Conservation (phyloP, 2,888 invertebrate species). For the Amphipoea oculea region DNA sequence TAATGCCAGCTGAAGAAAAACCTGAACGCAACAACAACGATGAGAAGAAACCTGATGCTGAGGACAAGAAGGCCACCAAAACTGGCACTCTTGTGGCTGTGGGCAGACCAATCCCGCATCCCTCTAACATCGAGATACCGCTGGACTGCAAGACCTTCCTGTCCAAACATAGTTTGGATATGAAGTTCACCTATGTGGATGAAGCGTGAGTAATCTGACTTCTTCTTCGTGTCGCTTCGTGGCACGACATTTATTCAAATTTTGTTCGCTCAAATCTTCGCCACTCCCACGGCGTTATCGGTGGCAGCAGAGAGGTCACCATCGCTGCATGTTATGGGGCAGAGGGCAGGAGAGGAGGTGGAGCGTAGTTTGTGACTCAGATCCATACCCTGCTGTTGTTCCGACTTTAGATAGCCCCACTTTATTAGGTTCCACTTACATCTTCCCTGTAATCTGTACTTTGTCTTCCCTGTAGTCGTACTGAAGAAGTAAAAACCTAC, state of each 20-base stretch:
- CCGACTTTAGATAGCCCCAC: not conserved
- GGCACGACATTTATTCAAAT: not conserved
- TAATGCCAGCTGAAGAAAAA: conserved; percentile 83
- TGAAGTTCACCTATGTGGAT: conserved; percentile 98
- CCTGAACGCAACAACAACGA: conserved; percentile 76
- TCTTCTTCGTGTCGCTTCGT: not conserved
- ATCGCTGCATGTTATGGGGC: not conserved
- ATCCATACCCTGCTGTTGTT: not conserved
- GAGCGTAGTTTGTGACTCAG: not conserved
- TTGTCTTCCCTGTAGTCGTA: too few species aligned
- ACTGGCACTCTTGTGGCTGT: conserved; percentile 92
- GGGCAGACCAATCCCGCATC: conserved; percentile 96
- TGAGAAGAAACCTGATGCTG: conserved; percentile 78
- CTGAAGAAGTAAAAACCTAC: not conserved
- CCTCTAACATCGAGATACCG: conserved; percentile 97
- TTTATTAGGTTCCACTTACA: not conserved
- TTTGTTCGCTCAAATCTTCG: not conserved
- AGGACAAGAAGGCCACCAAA: conserved; percentile 73
- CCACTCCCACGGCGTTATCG: not conserved
- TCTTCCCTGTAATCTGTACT: not conserved
- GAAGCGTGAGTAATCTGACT: conserved; percentile 94
- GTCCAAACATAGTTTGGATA: conserved; percentile 97
- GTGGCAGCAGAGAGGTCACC: not conserved
- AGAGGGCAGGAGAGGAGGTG: not conserved
- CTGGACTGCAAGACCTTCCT: conserved; percentile 97